Percentiles rank a stretch among this genome's conserved stretches.
These are phyloP conservation scores for Halcyon senegalensis DNA, from an alignment of 2,113 vertebrate genomes.

Conservation along the genomic window DNA sequence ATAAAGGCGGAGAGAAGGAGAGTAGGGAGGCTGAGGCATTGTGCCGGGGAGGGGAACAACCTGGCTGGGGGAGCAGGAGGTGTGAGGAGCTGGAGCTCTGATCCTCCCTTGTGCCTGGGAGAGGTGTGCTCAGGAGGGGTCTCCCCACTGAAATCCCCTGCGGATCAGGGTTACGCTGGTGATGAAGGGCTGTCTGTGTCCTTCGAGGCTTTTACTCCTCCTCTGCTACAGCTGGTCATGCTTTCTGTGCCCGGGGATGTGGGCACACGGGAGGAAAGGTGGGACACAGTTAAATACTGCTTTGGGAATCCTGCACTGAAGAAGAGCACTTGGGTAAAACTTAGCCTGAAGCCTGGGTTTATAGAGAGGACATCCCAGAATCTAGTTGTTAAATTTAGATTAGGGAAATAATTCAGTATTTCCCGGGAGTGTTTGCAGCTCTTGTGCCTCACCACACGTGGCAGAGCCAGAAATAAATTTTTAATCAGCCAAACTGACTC, in stretches of 20 bases:
- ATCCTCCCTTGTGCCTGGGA: neutral
- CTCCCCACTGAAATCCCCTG: neutral
- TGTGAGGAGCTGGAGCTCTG: neutral
- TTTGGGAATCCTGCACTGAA: neutral
- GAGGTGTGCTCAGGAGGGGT: neutral
- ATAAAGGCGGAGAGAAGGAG: neutral
- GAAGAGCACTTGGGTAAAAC: neutral
- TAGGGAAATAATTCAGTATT: neutral
- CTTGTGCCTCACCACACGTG: neutral
- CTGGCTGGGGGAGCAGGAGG: neutral
- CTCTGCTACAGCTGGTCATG: accelerated
- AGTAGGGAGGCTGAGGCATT: neutral
- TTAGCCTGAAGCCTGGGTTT: neutral
- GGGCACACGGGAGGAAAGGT: neutral
- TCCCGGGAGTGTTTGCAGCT: neutral
- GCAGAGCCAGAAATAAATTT: neutral
- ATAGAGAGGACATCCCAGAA: neutral
- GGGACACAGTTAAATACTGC: neutral
- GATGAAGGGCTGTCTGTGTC: accelerated
- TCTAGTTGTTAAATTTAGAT: slow-evolving; percentile 22
- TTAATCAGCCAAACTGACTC: neutral
- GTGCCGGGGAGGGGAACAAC: neutral
- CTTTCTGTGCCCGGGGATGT: accelerated
- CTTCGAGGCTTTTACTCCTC: neutral
- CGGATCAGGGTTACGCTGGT: neutral